Conservation (phyloP, 2,888 invertebrate species). For the Nebria brevicollis region DNA sequence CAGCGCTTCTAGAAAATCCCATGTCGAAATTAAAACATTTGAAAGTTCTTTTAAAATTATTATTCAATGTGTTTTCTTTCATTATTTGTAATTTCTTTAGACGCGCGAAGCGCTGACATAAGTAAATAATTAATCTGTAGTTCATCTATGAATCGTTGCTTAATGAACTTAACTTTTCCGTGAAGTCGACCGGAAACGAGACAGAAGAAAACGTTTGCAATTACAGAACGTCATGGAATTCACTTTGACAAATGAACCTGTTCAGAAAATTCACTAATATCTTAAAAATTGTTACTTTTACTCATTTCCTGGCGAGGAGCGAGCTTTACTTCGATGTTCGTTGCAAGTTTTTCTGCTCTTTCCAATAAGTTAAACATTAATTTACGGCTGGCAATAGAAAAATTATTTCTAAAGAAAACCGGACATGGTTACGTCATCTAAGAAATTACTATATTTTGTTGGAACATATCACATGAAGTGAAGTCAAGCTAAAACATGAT, state of each 20-base stretch:
- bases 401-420: not conserved
- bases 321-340: not conserved
- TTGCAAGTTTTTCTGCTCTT: not conserved
- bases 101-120: not conserved
- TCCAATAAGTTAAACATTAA: not conserved
- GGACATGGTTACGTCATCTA: not conserved
- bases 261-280: conserved; percentile 35
- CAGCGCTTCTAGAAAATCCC: not conserved
- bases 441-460: not conserved
- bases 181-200: conserved; percentile 24
- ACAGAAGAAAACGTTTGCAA: conserved; percentile 33
- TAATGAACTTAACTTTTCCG: conserved; percentile 43
- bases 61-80: not conserved
- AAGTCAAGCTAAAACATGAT: too few relatives aligned
- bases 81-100: not conserved
- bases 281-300: conserved; percentile 36
- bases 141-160: conserved; percentile 39
- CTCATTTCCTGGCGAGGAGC: not conserved
- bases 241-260: conserved; percentile 38
- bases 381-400: not conserved
- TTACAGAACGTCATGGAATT: conserved; percentile 34
- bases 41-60: not conserved
- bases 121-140: conserved; percentile 46
- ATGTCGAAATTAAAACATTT: not conserved
- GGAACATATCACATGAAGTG: not conserved